Evolutionary conservation across 35 echinoderm and acorn worm species (phyloP).

Genomic region (Heliocidaris tuberculata): DNA sequence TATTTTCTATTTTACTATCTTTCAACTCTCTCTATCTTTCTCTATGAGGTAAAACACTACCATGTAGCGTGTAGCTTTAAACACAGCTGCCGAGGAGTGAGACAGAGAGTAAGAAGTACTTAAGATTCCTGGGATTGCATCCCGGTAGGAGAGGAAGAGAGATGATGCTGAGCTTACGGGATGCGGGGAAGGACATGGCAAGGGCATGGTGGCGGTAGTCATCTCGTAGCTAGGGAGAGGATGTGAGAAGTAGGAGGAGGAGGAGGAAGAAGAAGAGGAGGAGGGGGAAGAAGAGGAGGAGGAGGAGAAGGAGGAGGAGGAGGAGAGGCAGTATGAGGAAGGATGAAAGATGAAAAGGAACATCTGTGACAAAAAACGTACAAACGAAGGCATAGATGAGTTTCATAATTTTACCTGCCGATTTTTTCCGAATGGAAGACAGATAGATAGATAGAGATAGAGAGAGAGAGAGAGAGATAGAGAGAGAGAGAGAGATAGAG

Average conservation of each 20-base stretch:
- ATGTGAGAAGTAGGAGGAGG: neutral
- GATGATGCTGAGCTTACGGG: neutral
- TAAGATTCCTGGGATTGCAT: conserved; percentile 24
- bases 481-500: too few species aligned
- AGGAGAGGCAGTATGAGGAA: neutral
- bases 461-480: neutral
- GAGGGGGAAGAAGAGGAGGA: neutral
- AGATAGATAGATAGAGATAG: neutral
- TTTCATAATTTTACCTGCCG: neutral
- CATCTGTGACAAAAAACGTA: neutral
- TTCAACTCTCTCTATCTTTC: too few species aligned
- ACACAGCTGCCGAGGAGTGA: conserved; percentile 11
- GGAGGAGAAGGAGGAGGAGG: neutral
- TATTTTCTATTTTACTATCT: too few species aligned
- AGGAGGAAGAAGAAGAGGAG: neutral
- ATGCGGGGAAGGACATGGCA: neutral
- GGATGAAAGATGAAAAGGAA: neutral
- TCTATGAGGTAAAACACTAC: too few species aligned
- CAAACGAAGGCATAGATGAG: neutral
- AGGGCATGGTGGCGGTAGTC: neutral
- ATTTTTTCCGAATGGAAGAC: neutral
- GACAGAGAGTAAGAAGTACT: conserved; percentile 9
- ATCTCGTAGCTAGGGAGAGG: neutral
- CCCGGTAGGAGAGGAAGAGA: neutral
- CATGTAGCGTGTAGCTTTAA: neutral